Evolutionary conservation across 2,888 invertebrate species (phyloP).

Genomic region (Drosophila cognata): DNA sequence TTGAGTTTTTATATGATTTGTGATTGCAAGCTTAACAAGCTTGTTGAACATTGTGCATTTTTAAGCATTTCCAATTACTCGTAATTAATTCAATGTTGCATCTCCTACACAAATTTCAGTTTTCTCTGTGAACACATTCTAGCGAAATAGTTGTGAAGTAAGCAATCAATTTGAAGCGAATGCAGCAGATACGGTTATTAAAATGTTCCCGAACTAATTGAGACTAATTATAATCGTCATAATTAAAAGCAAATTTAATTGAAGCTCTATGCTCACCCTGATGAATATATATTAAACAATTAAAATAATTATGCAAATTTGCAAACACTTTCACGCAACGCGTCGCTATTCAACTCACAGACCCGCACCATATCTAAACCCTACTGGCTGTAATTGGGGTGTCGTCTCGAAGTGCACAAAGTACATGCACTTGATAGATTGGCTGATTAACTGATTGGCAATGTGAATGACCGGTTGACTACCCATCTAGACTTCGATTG

Average conservation of each 20-base stretch:
- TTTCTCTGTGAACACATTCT: not conserved
- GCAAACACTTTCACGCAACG: slow-evolving; percentile 62
- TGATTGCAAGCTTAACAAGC: not conserved
- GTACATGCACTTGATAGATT: slow-evolving; percentile 40
- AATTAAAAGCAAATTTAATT: slow-evolving; percentile 75
- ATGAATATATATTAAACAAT: slow-evolving; percentile 75
- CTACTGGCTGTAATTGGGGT: slow-evolving; percentile 23
- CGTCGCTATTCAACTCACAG: slow-evolving; percentile 33
- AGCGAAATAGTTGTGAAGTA: slow-evolving; percentile 3
- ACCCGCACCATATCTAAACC: not conserved
- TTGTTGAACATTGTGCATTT: not conserved
- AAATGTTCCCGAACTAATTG: slow-evolving; percentile 65
- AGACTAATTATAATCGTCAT: slow-evolving; percentile 66
- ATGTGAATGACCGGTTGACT: slow-evolving; percentile 5
- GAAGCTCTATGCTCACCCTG: slow-evolving; percentile 66
- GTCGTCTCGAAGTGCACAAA: slow-evolving; percentile 14
- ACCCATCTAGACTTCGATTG: slow-evolving; percentile 13
- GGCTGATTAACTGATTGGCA: slow-evolving; percentile 16
- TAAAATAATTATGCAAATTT: slow-evolving; percentile 75
- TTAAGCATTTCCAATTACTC: not conserved
- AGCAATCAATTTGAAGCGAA: slow-evolving; percentile 10
- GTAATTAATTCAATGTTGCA: not conserved
- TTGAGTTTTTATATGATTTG: not conserved
- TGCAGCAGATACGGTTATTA: slow-evolving; percentile 35
- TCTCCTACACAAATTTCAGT: not conserved